Evolutionary conservation across 2,797 vertebrate species (phyloP).

Genomic region (Scolopax rusticola): DNA sequence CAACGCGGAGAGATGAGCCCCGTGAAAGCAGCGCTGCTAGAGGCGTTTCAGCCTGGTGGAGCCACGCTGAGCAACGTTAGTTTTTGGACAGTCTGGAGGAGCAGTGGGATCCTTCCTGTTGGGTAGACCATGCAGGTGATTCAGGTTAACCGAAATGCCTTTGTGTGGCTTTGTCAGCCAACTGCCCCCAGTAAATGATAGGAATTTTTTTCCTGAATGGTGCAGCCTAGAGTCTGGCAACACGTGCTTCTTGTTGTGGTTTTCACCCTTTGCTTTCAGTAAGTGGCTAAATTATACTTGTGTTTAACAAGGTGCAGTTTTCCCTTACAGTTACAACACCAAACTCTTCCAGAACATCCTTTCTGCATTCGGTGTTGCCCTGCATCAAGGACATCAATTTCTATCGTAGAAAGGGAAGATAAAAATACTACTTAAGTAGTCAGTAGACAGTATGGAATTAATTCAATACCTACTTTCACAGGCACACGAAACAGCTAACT

Average conservation of each 20-base stretch:
- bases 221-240: constrained; percentile 15
- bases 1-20: neutral
- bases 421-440: neutral
- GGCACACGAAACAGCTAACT: neutral
- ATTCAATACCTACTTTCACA: neutral
- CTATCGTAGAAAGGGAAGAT: neutral
- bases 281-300: neutral
- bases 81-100: neutral
- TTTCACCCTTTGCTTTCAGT: constrained; percentile 37
- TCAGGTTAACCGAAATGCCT: constrained; percentile 19
- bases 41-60: neutral
- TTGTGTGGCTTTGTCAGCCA: constrained; percentile 26
- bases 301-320: constrained; percentile 15
- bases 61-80: neutral
- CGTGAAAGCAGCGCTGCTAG: neutral
- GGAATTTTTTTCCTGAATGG: constrained; percentile 44
- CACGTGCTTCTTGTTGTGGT: neutral
- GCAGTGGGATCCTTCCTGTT: neutral
- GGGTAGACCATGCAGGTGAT: neutral
- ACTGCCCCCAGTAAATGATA: constrained; percentile 38
- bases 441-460: too few species aligned
- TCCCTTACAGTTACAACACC: neutral
- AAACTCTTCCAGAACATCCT: neutral
- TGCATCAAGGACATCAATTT: constrained; percentile 6
- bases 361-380: neutral